Evolutionary conservation across 2,113 vertebrate genomes (phyloP).

Genomic region (Pycnonotus jocosus): DNA sequence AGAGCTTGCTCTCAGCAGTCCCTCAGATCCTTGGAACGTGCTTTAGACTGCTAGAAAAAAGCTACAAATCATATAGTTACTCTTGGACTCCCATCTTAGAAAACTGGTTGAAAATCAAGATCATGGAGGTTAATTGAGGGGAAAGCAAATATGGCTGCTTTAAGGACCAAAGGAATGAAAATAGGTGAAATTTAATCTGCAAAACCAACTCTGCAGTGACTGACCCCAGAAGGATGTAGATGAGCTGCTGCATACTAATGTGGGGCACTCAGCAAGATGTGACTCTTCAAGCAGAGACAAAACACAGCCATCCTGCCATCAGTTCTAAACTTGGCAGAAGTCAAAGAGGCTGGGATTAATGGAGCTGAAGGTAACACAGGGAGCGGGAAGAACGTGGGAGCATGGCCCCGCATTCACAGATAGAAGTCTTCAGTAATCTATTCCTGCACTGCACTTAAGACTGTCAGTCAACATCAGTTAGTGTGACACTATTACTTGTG

Average conservation of each 20-base stretch:
- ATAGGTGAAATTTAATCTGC: not conserved
- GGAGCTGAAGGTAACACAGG: not conserved
- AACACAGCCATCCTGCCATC: not conserved
- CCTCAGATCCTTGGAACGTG: not conserved
- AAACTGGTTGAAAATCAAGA: not conserved
- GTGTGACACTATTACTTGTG: not conserved
- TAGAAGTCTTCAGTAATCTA: not conserved
- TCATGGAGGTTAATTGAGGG: not conserved
- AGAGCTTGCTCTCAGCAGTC: not conserved
- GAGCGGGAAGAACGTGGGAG: not conserved
- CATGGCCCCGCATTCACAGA: fast-evolving
- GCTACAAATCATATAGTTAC: not conserved
- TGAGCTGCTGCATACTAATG: not conserved
- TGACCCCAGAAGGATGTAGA: not conserved
- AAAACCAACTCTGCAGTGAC: not conserved
- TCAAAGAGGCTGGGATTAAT: not conserved
- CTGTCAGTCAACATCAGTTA: not conserved
- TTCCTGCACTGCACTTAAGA: not conserved
- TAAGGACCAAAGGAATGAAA: not conserved
- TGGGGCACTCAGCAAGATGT: not conserved
- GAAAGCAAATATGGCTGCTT: not conserved
- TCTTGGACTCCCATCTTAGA: not conserved
- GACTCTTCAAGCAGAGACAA: not conserved
- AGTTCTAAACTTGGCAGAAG: not conserved
- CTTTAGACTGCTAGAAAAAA: not conserved